Percentiles rank a stretch among this genome's conserved stretches.
Conservation (phyloP, 2,888 invertebrate genomes). For the Eucera pruinosa region DNA sequence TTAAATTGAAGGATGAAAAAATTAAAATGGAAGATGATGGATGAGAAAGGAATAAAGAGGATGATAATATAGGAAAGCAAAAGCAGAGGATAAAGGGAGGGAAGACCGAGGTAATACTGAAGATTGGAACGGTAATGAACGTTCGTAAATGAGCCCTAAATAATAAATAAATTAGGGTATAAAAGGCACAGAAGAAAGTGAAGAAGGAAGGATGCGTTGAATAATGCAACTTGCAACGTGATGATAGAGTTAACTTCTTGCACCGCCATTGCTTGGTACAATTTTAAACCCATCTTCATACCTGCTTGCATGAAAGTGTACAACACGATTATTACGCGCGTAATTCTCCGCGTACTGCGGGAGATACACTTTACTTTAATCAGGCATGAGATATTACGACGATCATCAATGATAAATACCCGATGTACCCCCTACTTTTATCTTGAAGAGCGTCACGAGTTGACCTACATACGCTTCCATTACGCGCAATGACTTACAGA, state of each 20-base stretch:
- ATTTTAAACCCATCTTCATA: constrained; percentile 24
- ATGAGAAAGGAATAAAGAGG: too few species aligned
- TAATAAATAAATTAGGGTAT: neutral
- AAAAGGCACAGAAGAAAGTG: too few species aligned
- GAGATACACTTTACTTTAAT: constrained; percentile 20
- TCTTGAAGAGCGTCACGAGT: neutral
- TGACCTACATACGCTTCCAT: neutral
- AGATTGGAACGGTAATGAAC: neutral
- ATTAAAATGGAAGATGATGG: too few species aligned
- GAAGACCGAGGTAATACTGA: too few species aligned
- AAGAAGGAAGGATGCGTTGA: constrained; percentile 2
- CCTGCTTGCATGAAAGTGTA: neutral
- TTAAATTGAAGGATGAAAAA: too few species aligned
- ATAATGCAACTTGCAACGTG: constrained; percentile 14
- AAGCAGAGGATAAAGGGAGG: too few species aligned
- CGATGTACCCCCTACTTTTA: neutral
- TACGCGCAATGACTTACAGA: neutral
- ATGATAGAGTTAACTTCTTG: constrained; percentile 28
- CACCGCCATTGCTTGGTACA: constrained; percentile 1
- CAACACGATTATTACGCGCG: constrained; percentile 19
- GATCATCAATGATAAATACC: constrained; percentile 20
- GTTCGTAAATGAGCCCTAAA: neutral
- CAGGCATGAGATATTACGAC: constrained; percentile 20
- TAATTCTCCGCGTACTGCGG: neutral
- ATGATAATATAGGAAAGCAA: too few species aligned